Evolutionary conservation across 2,888 invertebrate species (phyloP), one percentile per base, ranked within the genome.

Genomic region (Brachyptera risi): DNA sequence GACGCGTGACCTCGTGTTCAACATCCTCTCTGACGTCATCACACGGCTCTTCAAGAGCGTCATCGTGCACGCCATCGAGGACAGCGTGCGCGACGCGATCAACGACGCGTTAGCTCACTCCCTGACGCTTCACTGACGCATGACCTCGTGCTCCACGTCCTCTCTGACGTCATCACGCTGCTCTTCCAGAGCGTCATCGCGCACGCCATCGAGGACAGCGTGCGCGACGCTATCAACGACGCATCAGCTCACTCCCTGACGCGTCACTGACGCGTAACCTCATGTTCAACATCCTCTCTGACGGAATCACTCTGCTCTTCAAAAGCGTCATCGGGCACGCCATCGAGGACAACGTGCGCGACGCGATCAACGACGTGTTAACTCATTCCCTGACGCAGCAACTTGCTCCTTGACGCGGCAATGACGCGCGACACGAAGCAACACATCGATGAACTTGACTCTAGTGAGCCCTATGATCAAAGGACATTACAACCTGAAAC

Each of bases 151-250:
- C 19, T 26, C 9, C 24, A 61, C 49, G 49, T 49, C 15, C 13
- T 61, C 9, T 26, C 24, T 17, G 42, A 19, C 17, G 51, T 57
- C 15, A 37, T 47, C 27, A 31, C 51, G 4, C 26, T 24, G 2
- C 49, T 61, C 1, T 57, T 58, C 57, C 37, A 57, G n/a, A 57
- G 49, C 57, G 40, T 47, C 5, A 38, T 61, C 50, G 5, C 50
- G 27, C 3, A 24, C 0, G 23, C 42, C 50, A 47, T 61, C 17
- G 57, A 56, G 24, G 49, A 19, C 3, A 13, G 42, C 3, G 19
- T 57, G 15, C 27, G 37, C 5, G 47, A 47, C 19, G 47, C 61
- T 13, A 26, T 61, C 15, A 50, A 49, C 15, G 57, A 49, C 35
- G 61, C 61, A 1, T 42, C n/a, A n/a, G n/a, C n/a, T n/a, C n/a